Evolutionary conservation across 2,113 vertebrate genomes (phyloP), one percentile per base, ranked within the genome.

Genomic region (Castor canadensis): DNA sequence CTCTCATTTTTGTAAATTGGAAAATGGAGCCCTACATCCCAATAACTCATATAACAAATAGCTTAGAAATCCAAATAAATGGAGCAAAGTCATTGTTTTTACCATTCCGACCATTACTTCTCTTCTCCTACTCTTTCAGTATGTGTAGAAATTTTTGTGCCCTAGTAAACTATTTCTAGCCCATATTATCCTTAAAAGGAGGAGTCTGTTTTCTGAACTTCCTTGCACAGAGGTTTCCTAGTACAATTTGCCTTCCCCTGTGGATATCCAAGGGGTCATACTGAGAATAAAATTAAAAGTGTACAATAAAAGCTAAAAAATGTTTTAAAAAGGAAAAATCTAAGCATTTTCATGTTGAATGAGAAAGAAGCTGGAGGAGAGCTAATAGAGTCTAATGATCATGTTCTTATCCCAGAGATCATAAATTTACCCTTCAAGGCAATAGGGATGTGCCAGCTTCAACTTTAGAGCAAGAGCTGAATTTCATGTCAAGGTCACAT

Each of bases 261-360:
- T 93, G 73, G 87, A 84, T 92, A 92, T 75, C 45, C 40, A 69
- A 93, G 92, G 83, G 92, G 96, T 95, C 87, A 93, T 32, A 95
- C 71, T 95, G 89, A 97, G 95, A 96, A 95, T 93, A 93, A 96
- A 97, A 96, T 95, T 97, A 96, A 76, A 94, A 96, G 58, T 84
- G 22, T 67, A 80, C 76, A 89, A 87, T 92, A 87, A 97, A 92
- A 79, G 49, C 75, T 92, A 79, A 20, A 54, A 73, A 85, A 72
- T 43, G 16, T 12, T 56, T 49, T n/a, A 85, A 81, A 89, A 81
- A 87, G 91, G 62, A 77, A 80, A 95, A 97, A 35, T 38, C 69
- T 89, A 91, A 91, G 89, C 43, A 72, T 89, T 94, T 92, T 94
- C 32, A n/a, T 87, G 83, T 64, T 84, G 87, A 94, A 81, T 85